Percentiles rank a stretch among this genome's conserved stretches.
These are phyloP conservation scores for Dendrophyllia cribrosa DNA, from an alignment of 64 coral and sea anemone species.

Conservation along the genomic window DNA sequence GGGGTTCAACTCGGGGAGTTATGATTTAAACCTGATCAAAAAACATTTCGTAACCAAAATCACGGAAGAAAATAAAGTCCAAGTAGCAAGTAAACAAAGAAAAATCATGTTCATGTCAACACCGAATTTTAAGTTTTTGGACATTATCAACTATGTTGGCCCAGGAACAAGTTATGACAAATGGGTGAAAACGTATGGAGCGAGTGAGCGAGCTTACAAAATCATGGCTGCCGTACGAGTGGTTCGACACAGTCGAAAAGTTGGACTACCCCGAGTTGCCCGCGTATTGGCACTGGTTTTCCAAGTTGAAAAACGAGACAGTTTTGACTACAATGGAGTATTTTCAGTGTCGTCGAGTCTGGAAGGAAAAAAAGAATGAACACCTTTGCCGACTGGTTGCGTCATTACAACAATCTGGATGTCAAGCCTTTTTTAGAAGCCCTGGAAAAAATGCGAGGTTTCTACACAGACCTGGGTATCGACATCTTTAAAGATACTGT, in stretches of 20 bases:
- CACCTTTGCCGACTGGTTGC: constrained; percentile 44
- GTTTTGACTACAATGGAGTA: constrained; percentile 46
- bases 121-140: constrained; percentile 36
- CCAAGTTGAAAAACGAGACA: constrained; percentile 22
- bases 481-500: constrained; percentile 63
- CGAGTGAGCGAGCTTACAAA: constrained; percentile 2
- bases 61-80: background rate
- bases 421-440: constrained; percentile 48
- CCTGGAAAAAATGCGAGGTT: constrained; percentile 36
- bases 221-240: constrained; percentile 46
- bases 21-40: constrained; percentile 41
- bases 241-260: constrained; percentile 53
- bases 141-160: constrained; percentile 1
- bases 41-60: constrained; percentile 32
- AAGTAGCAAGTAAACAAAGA: background rate
- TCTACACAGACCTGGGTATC: constrained; percentile 53
- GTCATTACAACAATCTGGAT: constrained; percentile 53
- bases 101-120: background rate
- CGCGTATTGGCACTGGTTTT: constrained; percentile 40
- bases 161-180: constrained; percentile 23
- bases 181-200: constrained; percentile 29
- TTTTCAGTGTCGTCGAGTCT: background rate
- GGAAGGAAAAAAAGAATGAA: background rate
- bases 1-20: constrained; percentile 19
- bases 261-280: constrained; percentile 17